phyloP scores from a whole-genome alignment of 2,113 vertebrate genomes.

The Kryptolebias marmoratus region DNA sequence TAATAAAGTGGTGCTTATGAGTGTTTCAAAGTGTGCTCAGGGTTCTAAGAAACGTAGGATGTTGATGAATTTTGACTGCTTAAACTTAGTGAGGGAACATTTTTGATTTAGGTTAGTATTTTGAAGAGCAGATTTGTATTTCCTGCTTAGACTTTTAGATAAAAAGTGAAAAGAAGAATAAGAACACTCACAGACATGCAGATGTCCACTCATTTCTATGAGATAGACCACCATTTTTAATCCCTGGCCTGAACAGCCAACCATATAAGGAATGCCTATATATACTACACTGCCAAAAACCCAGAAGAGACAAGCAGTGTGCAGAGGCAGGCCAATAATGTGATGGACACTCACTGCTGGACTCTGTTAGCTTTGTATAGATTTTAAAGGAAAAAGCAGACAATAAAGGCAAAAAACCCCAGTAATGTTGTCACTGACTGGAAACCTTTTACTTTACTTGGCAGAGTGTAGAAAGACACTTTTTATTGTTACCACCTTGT shows the following conservation, averaged over 20 bases:
- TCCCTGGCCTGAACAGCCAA: not conserved
- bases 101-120: not conserved
- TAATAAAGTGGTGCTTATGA: constrained; percentile 1
- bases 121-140: constrained; percentile 1
- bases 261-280: constrained; percentile 19
- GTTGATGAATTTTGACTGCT: constrained; percentile 1
- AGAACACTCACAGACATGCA: constrained; percentile 1
- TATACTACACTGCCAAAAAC: constrained; percentile 26
- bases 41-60: constrained; percentile 13
- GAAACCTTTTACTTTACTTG: not conserved
- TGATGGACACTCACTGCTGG: constrained; percentile 32
- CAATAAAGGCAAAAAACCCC: constrained; percentile 21
- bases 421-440: not conserved
- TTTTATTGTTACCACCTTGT: not conserved
- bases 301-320: constrained; percentile 38
- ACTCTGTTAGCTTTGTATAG: constrained; percentile 27
- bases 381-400: constrained; percentile 38
- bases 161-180: not conserved
- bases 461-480: not conserved
- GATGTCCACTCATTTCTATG: constrained; percentile 20
- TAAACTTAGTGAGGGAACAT: constrained; percentile 2
- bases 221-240: constrained; percentile 6
- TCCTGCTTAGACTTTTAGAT: not conserved
- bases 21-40: not conserved
- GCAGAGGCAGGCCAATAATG: constrained; percentile 23